Evolutionary conservation across 2,113 vertebrate species (phyloP).

Genomic region (Pungitius pungitius): DNA sequence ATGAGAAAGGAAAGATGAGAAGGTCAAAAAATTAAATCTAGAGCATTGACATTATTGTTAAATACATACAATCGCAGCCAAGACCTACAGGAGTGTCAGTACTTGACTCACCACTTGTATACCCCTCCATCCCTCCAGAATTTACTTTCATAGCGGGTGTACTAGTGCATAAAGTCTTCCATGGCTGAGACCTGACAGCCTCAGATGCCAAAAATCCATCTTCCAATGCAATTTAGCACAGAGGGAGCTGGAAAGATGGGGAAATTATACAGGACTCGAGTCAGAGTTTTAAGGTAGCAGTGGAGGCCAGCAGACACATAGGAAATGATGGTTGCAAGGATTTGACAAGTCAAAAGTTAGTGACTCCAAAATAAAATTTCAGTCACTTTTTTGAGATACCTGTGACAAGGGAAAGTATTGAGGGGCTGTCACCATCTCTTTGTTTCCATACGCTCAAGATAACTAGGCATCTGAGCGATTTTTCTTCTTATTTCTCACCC

Average conservation of each 20-base stretch:
- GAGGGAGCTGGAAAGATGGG: constrained; percentile 78
- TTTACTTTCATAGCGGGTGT: constrained; percentile 79
- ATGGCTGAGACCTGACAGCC: constrained; percentile 76
- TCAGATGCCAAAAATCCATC: constrained; percentile 79
- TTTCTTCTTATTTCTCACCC: constrained; percentile 55
- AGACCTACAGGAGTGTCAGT: constrained; percentile 74
- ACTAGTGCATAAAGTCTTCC: constrained; percentile 79
- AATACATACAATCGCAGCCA: constrained; percentile 73
- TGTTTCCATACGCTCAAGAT: constrained; percentile 66
- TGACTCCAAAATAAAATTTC: constrained; percentile 78
- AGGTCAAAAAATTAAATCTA: constrained; percentile 38
- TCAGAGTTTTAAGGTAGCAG: constrained; percentile 80
- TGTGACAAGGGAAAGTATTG: constrained; percentile 67
- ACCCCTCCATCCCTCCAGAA: constrained; percentile 74
- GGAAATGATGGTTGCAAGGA: constrained; percentile 81
- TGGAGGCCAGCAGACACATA: constrained; percentile 65
- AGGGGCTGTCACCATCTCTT: constrained; percentile 52
- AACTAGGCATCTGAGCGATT: constrained; percentile 58
- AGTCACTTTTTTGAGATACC: constrained; percentile 71
- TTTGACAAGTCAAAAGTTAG: constrained; percentile 81
- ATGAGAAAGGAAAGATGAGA: constrained; percentile 45
- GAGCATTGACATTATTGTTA: constrained; percentile 72
- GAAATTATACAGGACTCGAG: constrained; percentile 79
- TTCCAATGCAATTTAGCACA: constrained; percentile 80
- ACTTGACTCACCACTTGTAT: constrained; percentile 79